A percentile compares a stretch with the other conserved stretches of the same genome.
Evolutionary conservation across 2,888 invertebrate genomes (phyloP).

Genomic region (Tipula vernalis): DNA sequence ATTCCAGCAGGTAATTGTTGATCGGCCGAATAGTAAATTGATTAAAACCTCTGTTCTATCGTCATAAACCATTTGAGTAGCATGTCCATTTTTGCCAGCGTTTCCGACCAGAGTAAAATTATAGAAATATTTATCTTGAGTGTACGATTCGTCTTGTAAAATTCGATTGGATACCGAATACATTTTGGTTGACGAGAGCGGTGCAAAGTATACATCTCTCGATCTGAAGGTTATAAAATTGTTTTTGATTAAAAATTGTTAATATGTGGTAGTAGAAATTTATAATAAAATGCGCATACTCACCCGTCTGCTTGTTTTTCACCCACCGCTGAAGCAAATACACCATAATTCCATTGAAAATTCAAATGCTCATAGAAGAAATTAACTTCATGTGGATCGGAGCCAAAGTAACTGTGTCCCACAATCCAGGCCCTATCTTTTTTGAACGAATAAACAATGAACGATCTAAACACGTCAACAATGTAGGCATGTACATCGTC

Average conservation of each 20-base stretch:
- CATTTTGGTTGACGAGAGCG: background rate
- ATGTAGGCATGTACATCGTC: slow-evolving; percentile 64
- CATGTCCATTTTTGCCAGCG: background rate
- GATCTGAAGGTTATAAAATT: background rate
- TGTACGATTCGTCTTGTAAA: background rate
- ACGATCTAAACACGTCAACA: slow-evolving; percentile 60
- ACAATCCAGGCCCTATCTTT: slow-evolving; percentile 67
- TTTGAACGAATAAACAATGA: slow-evolving; percentile 61
- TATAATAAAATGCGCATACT: background rate
- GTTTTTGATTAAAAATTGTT: too few relatives aligned
- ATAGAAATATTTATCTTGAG: background rate
- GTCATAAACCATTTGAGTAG: background rate
- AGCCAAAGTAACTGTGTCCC: slow-evolving; percentile 60
- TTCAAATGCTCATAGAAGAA: slow-evolving; percentile 71
- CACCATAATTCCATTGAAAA: slow-evolving; percentile 49
- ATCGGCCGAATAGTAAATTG: background rate
- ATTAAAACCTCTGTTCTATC: background rate
- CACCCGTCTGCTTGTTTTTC: background rate
- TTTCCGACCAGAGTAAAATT: background rate
- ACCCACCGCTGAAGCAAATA: background rate
- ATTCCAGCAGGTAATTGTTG: background rate
- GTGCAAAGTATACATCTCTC: background rate
- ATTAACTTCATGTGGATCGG: slow-evolving; percentile 27
- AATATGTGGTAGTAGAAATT: too few relatives aligned
- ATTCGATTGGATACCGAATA: background rate